phyloP scores from a whole-genome alignment of 2,113 vertebrate genomes.

The Chaetorhynchus papuensis region DNA sequence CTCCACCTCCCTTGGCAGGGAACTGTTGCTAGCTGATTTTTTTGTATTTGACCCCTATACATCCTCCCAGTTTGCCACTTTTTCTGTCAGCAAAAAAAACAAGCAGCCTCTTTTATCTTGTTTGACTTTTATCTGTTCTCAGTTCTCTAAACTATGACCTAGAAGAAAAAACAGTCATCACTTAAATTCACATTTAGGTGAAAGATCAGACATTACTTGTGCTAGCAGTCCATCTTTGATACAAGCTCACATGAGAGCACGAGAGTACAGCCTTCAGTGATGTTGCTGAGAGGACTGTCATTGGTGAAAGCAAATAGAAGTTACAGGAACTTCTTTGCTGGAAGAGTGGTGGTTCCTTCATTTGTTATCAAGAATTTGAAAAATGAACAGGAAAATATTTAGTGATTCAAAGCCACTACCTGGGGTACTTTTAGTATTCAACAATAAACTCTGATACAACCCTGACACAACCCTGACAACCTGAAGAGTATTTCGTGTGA shows the following conservation, averaged over 20 bases:
- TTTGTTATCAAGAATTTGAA: neutral
- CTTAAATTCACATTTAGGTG: neutral
- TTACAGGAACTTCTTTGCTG: neutral
- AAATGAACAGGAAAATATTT: neutral
- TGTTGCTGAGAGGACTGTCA: neutral
- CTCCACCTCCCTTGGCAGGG: neutral
- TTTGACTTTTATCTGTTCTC: neutral
- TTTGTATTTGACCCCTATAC: neutral
- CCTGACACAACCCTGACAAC: neutral
- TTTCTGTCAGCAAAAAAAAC: neutral
- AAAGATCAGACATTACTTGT: neutral
- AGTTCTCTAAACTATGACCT: neutral
- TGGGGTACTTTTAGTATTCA: neutral
- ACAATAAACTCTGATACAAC: neutral
- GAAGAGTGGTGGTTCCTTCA: neutral
- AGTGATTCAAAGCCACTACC: neutral
- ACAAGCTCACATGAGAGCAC: neutral
- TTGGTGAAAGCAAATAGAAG: neutral
- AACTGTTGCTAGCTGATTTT: neutral
- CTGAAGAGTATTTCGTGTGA: neutral
- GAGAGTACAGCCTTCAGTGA: neutral
- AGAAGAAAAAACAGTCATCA: neutral
- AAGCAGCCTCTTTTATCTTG: neutral
- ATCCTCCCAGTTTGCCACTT: neutral
- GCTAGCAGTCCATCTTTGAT: neutral